phyloP scores from a whole-genome alignment of 1,140 invertebrate genomes.

The Pomacea maculata region DNA sequence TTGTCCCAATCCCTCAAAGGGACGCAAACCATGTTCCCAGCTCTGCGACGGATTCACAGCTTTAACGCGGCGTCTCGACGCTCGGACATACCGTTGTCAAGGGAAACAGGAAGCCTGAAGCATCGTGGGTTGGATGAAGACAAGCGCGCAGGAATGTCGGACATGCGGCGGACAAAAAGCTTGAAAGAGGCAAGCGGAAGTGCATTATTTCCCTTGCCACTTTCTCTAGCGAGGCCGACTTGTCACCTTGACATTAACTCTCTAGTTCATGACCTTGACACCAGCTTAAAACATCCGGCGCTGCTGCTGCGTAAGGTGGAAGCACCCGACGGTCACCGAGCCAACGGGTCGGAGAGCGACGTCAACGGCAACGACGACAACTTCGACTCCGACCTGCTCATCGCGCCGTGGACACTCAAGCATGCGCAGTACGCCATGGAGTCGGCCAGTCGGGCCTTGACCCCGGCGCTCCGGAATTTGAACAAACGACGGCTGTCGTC shows the following conservation, averaged over 20 bases:
- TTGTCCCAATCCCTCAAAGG: conserved; percentile 16
- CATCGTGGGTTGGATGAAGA: not conserved
- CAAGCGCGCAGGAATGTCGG: not conserved
- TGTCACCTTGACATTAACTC: not conserved
- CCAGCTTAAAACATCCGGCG: conserved; percentile 1
- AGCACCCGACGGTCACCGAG: no score
- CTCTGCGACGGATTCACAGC: conserved; percentile 11
- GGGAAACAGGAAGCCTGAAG: conserved; percentile 8
- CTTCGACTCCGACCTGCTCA: no score
- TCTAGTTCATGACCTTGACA: conserved; percentile 18
- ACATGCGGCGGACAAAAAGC: conserved; percentile 2
- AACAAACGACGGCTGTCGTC: conserved; percentile 19
- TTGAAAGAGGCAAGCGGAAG: not conserved
- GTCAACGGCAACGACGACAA: no score
- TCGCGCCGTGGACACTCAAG: no score
- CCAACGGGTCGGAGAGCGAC: no score
- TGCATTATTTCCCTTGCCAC: conserved; percentile 12
- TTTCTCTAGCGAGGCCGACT: not conserved
- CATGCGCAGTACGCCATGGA: not conserved
- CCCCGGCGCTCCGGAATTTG: conserved; percentile 14
- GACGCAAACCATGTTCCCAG: conserved; percentile 9
- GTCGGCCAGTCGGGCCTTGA: not conserved
- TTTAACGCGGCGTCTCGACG: not conserved
- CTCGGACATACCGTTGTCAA: no score
- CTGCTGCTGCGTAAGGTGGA: no score